A percentile compares a stretch with the other conserved stretches of the same genome.
These are phyloP conservation scores for Esperia sulphurella DNA, from an alignment of 2,888 invertebrate species.

Conservation along the genomic window DNA sequence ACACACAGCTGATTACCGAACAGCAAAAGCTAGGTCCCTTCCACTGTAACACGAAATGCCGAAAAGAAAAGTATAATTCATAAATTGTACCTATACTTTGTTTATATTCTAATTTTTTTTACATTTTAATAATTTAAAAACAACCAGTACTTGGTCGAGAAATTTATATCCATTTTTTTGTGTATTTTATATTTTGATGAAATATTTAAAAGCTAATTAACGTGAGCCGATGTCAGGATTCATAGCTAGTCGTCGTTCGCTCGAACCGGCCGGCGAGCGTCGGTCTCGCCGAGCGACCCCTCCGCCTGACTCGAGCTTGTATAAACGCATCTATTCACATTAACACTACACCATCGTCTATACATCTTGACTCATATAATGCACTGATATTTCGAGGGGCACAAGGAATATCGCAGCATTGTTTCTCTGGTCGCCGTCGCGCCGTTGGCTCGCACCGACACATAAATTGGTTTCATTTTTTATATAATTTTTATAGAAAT, in stretches of 20 bases:
- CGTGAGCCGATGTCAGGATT: slow-evolving; percentile 80
- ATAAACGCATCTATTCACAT: slow-evolving; percentile 71
- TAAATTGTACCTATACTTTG: slow-evolving; percentile 80
- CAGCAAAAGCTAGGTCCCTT: slow-evolving; percentile 58
- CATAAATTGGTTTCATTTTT: slow-evolving; percentile 26
- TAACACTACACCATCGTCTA: slow-evolving; percentile 70
- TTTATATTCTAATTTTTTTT: slow-evolving; percentile 79
- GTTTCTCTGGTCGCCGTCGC: slow-evolving; percentile 47
- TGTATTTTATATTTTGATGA: slow-evolving; percentile 80
- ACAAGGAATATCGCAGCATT: slow-evolving; percentile 76
- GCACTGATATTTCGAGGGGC: slow-evolving; percentile 76
- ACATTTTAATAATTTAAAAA: slow-evolving; percentile 80
- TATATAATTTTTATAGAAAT: slow-evolving; percentile 50
- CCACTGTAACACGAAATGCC: slow-evolving; percentile 72
- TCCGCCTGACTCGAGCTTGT: slow-evolving; percentile 68
- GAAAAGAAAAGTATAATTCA: slow-evolving; percentile 78
- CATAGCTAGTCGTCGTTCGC: slow-evolving; percentile 79
- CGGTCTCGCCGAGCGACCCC: slow-evolving; percentile 25
- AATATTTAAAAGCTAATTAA: slow-evolving; percentile 80
- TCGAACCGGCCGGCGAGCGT: slow-evolving; percentile 68
- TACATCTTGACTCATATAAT: slow-evolving; percentile 72
- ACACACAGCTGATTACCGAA: slow-evolving; percentile 44
- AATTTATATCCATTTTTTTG: slow-evolving; percentile 79
- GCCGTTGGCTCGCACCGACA: slow-evolving; percentile 31
- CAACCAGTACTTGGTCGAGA: slow-evolving; percentile 79